Evolutionary conservation across 2,113 vertebrate genomes (phyloP), one percentile per base, ranked within the genome.

Genomic region (Gyps fulvus): DNA sequence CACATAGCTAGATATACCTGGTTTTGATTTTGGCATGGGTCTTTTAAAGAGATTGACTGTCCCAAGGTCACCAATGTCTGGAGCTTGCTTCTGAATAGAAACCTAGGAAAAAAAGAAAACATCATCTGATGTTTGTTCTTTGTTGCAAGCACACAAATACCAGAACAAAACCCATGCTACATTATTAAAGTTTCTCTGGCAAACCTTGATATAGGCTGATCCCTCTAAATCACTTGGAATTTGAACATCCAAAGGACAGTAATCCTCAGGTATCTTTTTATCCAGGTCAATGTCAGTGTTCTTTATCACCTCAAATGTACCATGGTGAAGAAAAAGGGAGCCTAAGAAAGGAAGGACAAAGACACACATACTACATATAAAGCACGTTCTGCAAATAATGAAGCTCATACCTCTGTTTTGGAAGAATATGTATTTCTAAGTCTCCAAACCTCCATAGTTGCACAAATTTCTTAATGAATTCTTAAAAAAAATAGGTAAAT

Each of bases 251-350:
- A 99, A 98, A 16, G 99, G 99, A 92, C 99, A 99, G 97, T 99
- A 99, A 96, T 99, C 99, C 73, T 99, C 99, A 45, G 99, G 99
- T 87, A 99, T 98, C 94, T 99, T 99, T 98, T 99, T 99, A 97
- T 99, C 99, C 93, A 99, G 96, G 97, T 99, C 99, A 63, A 99
- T 98, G 94, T 99, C 99, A 26, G 99, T 99, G 98, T 99, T 99
- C 97, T 99, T 99, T 97, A 99, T 99, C 72, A 99, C 99, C 96
- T 99, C 99, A 97, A 99, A 99, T 1, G 99, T 99, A 62, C 99
- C 99, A 7, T 99, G 99, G 96, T 99, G 99, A 83, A 99, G 99
- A 96, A 99, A 99, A 73, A 99, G 98, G 38, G 99, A 99, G 9
- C 99, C 99, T 99, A 94, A 94, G 42, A 19, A 59, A 26, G 18